These are phyloP conservation scores for Paedocypris sp. DNA, from an alignment of 2,113 vertebrate genomes.

Conservation along the genomic window DNA sequence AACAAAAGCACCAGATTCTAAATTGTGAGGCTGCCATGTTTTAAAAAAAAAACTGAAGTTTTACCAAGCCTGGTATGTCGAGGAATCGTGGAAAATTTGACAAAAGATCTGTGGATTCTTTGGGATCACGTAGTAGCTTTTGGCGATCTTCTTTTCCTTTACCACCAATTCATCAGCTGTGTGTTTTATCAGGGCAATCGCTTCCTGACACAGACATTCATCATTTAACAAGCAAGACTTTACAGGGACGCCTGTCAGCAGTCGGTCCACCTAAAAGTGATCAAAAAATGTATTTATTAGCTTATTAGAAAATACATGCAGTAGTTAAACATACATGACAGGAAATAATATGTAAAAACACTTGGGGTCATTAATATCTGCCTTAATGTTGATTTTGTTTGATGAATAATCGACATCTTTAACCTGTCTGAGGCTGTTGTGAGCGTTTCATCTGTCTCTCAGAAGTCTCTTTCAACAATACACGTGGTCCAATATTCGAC, in stretches of 20 bases:
- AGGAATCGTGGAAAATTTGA: not conserved
- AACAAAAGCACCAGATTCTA: not conserved
- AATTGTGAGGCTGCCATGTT: not conserved
- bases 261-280: too few relatives aligned
- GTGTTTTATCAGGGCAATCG: constrained; percentile 5
- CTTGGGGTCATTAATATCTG: too few relatives aligned
- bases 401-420: too few relatives aligned
- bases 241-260: too few relatives aligned
- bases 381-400: too few relatives aligned
- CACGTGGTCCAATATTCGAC: too few relatives aligned
- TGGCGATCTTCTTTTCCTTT: too few relatives aligned
- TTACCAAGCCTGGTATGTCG: not conserved
- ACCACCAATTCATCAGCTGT: constrained; percentile 11
- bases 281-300: too few relatives aligned
- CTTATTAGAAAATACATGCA: too few relatives aligned
- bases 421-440: not conserved
- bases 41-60: not conserved
- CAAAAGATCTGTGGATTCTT: not conserved
- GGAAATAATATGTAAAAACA: too few relatives aligned
- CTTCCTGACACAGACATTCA: constrained; percentile 10
- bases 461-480: not conserved
- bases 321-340: too few relatives aligned
- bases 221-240: not conserved
- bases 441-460: not conserved
- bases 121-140: not conserved